phyloP scores from a whole-genome alignment of 2,797 vertebrate genomes.

The Adrianichthys oophorus region DNA sequence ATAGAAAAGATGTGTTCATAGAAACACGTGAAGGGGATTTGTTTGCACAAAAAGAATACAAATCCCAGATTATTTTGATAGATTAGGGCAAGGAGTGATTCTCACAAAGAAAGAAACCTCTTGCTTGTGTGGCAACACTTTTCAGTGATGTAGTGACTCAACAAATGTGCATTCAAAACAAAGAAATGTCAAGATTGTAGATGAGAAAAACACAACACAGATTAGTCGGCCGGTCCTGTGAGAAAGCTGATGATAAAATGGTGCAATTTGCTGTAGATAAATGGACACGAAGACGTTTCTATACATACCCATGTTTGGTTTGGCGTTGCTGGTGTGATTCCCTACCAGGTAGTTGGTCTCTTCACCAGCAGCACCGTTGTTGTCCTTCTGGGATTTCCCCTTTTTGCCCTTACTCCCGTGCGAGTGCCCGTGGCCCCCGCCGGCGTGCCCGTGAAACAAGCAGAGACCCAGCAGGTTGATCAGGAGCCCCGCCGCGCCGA shows the following conservation, averaged over 20 bases:
- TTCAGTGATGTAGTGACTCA: conserved; percentile 19
- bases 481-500: conserved; percentile 87
- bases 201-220: background rate
- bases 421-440: conserved; percentile 77
- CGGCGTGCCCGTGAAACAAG: conserved; percentile 91
- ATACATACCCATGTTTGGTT: conserved; percentile 52
- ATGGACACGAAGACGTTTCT: background rate
- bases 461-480: conserved; percentile 92
- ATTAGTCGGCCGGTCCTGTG: conserved; percentile 10
- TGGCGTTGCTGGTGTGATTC: conserved; percentile 80
- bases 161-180: conserved; percentile 21
- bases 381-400: conserved; percentile 59
- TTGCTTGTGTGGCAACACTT: background rate
- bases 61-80: too few relatives aligned
- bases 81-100: too few relatives aligned
- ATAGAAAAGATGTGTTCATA: background rate
- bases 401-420: conserved; percentile 77
- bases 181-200: conserved; percentile 1
- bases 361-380: conserved; percentile 75
- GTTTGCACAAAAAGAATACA: background rate
- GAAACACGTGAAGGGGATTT: background rate
- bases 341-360: conserved; percentile 94
- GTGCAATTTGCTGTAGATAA: conserved; percentile 24
- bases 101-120: too few relatives aligned
- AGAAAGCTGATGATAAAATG: conserved; percentile 13